Evolutionary conservation across 2,113 vertebrate species (phyloP), one percentile per base, ranked within the genome.

Genomic region (Lamprotornis superbus): DNA sequence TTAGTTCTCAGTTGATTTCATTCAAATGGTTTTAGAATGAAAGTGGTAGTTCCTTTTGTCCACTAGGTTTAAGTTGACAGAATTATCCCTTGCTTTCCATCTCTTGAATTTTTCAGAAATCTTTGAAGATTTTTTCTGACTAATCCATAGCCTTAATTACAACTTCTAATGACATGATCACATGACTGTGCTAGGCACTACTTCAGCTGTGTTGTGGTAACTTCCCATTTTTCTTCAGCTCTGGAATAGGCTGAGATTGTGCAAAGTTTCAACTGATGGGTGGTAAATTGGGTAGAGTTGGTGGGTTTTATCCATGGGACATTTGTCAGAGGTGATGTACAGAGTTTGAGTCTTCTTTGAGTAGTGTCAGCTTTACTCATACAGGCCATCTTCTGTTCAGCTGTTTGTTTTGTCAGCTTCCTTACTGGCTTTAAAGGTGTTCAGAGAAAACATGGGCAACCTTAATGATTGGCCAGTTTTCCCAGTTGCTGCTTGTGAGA

Each of bases 191-290:
- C 11, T n/a, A 20, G 37, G 4, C 60, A 21, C 3, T 59, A 4
- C 46, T 89, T 83, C 63, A 42, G 14, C 23, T 42, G 11, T 73
- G 9, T 44, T 81, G 17, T 52, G 17, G 10, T 83, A 71, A 20
- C 28, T 56, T 68, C 49, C 33, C 16, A 9, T 52, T 83, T 87
- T 68, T 69, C 30, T 87, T 84, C 35, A 56, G 11, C 12, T 12
- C 6, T 67, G 60, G 28, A 47, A 23, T 22, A n/a, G 60, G 37
- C 44, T 90, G 56, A 78, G 25, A 13, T 12, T 74, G 23, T 5
- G 3, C 14, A 15, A 13, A 13, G n/a, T 46, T 69, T 69, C 24
- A 24, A 0, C 19, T 49, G 27, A 7, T 39, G 5, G 18, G 2
- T 39, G 23, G 7, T 84, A 47, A 42, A 69, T 27, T 24, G 31